phyloP scores from a whole-genome alignment of 1,140 invertebrate genomes.

The Lepidurus packardi region DNA sequence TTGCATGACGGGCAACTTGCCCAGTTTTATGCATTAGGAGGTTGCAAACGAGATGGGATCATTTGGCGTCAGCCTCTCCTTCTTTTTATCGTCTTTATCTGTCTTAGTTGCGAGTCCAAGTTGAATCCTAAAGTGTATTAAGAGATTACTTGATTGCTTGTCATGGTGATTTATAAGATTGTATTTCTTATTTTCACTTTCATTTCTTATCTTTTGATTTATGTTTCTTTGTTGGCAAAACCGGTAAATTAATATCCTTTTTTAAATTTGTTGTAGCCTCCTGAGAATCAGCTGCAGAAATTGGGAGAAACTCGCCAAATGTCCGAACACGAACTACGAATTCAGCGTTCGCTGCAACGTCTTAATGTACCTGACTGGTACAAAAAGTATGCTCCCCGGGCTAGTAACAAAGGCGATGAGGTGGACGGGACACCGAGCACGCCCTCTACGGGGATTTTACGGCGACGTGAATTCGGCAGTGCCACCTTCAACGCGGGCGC shows the following conservation, averaged over 20 bases:
- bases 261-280: slow-evolving; percentile 60
- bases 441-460: slow-evolving; percentile 39
- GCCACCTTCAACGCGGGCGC: slow-evolving; percentile 29
- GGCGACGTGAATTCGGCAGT: slow-evolving; percentile 28
- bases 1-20: slow-evolving; percentile 11
- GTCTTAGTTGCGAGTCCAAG: not conserved
- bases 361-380: slow-evolving; percentile 93
- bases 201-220: not conserved
- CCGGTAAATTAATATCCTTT: slow-evolving; percentile 29
- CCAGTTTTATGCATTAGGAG: not conserved
- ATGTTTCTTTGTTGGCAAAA: not conserved
- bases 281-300: slow-evolving; percentile 86
- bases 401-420: slow-evolving; percentile 37
- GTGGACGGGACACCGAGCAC: slow-evolving; percentile 43
- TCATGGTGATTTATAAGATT: too few species aligned
- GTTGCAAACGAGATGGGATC: not conserved
- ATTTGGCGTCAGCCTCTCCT: not conserved
- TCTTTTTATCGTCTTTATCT: not conserved
- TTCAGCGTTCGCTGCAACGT: slow-evolving; percentile 83
- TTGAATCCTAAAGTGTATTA: too few species aligned
- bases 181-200: too few species aligned
- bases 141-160: too few species aligned
- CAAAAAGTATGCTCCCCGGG: slow-evolving; percentile 54
- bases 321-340: slow-evolving; percentile 84
- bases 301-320: slow-evolving; percentile 60